Conservation (phyloP, 2,888 invertebrate species). For the Tromatobia lineatoria region DNA sequence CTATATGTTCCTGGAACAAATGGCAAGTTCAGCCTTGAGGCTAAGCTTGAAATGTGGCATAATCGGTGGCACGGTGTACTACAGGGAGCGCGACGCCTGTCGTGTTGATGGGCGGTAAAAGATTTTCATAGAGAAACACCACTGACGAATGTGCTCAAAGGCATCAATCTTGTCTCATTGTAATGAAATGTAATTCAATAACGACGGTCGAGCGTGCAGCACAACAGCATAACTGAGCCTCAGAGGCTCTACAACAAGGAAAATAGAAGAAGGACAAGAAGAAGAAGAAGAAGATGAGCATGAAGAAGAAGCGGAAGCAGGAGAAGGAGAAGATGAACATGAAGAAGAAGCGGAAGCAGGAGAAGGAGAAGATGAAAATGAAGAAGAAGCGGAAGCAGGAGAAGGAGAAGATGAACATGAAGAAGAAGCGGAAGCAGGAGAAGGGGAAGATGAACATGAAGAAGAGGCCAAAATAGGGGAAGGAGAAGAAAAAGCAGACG, state of each 20-base stretch:
- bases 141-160: constrained; percentile 53
- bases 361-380: constrained; percentile 8
- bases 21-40: background rate
- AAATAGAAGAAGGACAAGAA: constrained; percentile 38
- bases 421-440: constrained; percentile 37
- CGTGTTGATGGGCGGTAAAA: constrained; percentile 12
- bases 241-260: background rate
- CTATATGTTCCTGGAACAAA: constrained; percentile 13
- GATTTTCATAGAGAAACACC: constrained; percentile 40
- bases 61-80: constrained; percentile 2
- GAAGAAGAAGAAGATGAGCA: constrained; percentile 8
- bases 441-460: constrained; percentile 7
- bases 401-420: constrained; percentile 1
- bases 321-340: constrained; percentile 2
- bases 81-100: background rate
- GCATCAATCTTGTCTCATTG: constrained; percentile 76
- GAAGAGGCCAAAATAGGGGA: too few relatives aligned
- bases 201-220: constrained; percentile 61
- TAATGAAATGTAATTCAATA: constrained; percentile 80
- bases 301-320: constrained; percentile 14
- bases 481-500: background rate
- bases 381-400: too few relatives aligned
- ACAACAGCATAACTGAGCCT: constrained; percentile 75
- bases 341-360: constrained; percentile 34
- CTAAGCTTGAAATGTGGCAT: background rate